A percentile compares a stretch with the other conserved stretches of the same genome.
phyloP scores from a whole-genome alignment of 2,888 invertebrate genomes.

The Netelia fuscicornis region DNA sequence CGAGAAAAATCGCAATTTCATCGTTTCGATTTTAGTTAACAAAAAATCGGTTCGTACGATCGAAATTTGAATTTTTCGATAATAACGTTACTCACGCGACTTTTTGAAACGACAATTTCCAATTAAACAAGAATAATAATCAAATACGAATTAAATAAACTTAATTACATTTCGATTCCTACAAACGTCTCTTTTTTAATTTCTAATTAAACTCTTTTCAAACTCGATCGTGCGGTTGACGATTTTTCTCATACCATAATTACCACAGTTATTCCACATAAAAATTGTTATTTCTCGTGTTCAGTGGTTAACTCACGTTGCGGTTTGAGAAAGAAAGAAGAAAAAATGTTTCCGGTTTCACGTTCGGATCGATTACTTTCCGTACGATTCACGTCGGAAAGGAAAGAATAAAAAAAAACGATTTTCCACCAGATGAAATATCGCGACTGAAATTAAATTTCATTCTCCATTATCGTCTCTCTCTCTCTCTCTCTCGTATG shows the following conservation, averaged over 20 bases:
- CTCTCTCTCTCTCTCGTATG: no score
- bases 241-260: background rate
- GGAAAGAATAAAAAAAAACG: no score
- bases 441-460: background rate
- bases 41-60: no score
- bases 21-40: no score
- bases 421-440: background rate
- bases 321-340: slow-evolving; percentile 4
- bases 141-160: no score
- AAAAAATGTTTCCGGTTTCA: slow-evolving; percentile 34
- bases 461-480: background rate
- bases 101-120: no score
- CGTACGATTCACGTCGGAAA: no score
- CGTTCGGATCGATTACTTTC: slow-evolving; percentile 35
- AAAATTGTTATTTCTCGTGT: slow-evolving; percentile 30
- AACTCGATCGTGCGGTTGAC: background rate
- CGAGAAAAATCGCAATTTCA: no score
- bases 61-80: no score
- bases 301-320: slow-evolving; percentile 29
- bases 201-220: background rate
- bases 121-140: no score
- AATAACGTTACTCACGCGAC: no score
- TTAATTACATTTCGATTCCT: no score
- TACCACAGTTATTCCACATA: background rate
- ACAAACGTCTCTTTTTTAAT: background rate